These are phyloP conservation scores for Amphimallon solstitiale DNA, from an alignment of 2,888 invertebrate genomes.

Conservation along the genomic window DNA sequence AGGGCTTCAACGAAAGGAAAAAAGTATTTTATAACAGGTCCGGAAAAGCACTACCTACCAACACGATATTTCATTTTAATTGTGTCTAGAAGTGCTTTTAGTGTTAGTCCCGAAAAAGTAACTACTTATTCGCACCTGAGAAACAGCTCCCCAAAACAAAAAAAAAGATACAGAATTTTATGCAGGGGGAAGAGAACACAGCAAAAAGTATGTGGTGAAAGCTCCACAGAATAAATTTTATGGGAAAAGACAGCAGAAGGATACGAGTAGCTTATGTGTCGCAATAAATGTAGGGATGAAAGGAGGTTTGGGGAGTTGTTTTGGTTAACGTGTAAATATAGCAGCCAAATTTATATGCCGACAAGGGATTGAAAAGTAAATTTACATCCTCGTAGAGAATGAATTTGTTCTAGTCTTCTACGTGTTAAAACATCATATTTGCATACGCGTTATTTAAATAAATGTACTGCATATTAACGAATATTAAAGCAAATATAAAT, in stretches of 20 bases:
- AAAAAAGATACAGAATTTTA: not conserved
- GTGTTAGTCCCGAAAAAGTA: constrained; percentile 6
- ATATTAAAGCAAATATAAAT: no score
- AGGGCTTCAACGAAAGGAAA: constrained; percentile 1
- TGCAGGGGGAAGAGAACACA: not conserved
- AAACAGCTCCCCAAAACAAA: not conserved
- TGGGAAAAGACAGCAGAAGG: not conserved
- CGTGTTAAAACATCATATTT: no score
- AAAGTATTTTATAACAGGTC: not conserved
- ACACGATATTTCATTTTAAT: constrained; percentile 19
- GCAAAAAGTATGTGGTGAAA: not conserved
- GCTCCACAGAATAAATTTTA: constrained; percentile 1
- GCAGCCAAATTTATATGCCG: constrained; percentile 16
- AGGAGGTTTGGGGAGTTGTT: constrained; percentile 39
- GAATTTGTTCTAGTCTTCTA: no score
- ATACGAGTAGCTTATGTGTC: constrained; percentile 13
- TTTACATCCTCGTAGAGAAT: no score
- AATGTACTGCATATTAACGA: no score
- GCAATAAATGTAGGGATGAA: constrained; percentile 40
- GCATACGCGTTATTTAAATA: no score
- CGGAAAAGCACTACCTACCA: not conserved
- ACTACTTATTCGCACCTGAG: constrained; percentile 11
- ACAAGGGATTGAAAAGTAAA: not conserved
- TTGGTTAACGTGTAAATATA: constrained; percentile 39
- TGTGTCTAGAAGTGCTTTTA: constrained; percentile 16